Conservation (phyloP, 2,113 vertebrate species). For the Perca flavescens region DNA sequence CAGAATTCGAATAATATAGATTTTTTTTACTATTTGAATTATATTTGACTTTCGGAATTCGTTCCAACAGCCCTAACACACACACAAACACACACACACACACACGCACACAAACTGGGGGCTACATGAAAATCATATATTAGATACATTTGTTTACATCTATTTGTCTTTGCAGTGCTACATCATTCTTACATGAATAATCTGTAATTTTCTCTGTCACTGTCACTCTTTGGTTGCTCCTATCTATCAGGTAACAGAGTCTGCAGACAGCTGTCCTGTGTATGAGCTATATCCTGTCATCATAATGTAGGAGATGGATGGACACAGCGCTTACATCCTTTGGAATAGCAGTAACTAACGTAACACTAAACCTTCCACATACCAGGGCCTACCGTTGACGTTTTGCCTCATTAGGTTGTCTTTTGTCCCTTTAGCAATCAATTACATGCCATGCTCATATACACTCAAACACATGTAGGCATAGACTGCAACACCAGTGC, state of each 20-base stretch:
- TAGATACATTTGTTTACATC: slow-evolving; percentile 29
- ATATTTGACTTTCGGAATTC: no score
- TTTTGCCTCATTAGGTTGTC: background rate
- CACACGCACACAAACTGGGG: background rate
- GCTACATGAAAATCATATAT: slow-evolving; percentile 17
- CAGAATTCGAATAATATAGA: no score
- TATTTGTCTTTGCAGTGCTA: slow-evolving; percentile 23
- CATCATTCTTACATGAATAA: slow-evolving; percentile 43
- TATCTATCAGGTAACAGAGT: slow-evolving; percentile 51
- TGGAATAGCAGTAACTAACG: slow-evolving; percentile 17
- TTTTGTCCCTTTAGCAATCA: slow-evolving; percentile 8
- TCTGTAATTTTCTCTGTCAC: slow-evolving; percentile 55
- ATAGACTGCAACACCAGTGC: background rate
- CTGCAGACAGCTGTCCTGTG: slow-evolving; percentile 49
- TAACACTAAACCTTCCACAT: slow-evolving; percentile 26
- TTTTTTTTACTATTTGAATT: no score
- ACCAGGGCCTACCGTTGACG: background rate
- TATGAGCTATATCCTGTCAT: slow-evolving; percentile 55
- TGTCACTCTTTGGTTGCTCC: slow-evolving; percentile 28
- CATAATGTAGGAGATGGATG: slow-evolving; percentile 32
- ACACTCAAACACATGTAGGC: slow-evolving; percentile 3
- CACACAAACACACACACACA: slow-evolving; percentile 21
- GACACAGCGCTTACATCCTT: slow-evolving; percentile 13
- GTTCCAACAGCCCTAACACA: background rate
- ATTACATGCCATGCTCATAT: slow-evolving; percentile 2